These are phyloP conservation scores for Rhopalosiphum nymphaeae DNA, from an alignment of 2,888 invertebrate species.

Conservation along the genomic window DNA sequence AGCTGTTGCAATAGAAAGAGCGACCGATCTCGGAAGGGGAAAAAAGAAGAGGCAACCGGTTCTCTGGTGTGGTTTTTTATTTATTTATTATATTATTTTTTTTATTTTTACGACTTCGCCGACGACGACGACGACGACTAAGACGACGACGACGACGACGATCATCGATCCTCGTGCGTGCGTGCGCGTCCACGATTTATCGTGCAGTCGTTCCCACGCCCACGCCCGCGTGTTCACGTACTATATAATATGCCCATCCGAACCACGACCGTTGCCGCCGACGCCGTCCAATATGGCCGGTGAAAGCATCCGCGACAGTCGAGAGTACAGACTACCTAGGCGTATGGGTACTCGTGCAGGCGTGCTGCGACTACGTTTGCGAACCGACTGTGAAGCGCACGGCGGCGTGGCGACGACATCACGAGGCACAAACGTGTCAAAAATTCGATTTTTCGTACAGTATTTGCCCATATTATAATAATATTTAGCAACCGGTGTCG, in stretches of 20 bases:
- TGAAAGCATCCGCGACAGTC: conserved; percentile 47
- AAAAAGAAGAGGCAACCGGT: conserved; percentile 62
- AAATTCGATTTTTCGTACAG: not conserved
- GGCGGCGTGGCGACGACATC: not conserved
- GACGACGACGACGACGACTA: conserved; percentile 42
- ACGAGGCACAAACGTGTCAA: too few relatives aligned
- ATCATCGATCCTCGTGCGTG: conserved; percentile 62
- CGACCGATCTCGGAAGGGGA: not conserved
- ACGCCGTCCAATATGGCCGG: conserved; percentile 56
- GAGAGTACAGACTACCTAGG: not conserved
- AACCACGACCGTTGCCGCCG: conserved; percentile 20
- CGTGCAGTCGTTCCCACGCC: conserved; percentile 64
- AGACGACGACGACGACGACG: conserved; percentile 51
- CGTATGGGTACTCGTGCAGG: not conserved
- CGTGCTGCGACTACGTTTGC: not conserved
- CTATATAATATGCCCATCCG: not conserved
- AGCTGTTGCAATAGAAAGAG: conserved; percentile 29
- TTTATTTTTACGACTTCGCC: conserved; percentile 56
- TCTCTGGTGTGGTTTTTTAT: conserved; percentile 64
- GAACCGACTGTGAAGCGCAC: not conserved
- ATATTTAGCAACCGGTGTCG: not conserved
- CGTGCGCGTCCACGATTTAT: conserved; percentile 63
- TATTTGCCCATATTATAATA: not conserved
- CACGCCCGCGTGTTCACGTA: conserved; percentile 43
- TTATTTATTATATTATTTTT: conserved; percentile 52